Conservation (phyloP, 2,113 vertebrate genomes). For the Anhinga rufa region DNA sequence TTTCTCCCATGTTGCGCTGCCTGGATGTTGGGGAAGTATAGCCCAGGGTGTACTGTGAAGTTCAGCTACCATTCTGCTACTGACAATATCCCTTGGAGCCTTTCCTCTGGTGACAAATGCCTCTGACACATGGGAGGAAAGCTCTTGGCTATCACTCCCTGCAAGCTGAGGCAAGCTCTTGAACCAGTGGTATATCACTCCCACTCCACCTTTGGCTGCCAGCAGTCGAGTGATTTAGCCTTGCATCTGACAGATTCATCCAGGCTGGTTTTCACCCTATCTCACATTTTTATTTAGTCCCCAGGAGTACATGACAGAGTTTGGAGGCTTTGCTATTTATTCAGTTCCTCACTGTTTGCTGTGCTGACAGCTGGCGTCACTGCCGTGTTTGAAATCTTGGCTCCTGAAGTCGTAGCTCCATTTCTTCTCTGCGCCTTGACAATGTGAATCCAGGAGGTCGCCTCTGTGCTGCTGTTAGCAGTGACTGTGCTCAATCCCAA, state of each 20-base stretch:
- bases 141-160: neutral
- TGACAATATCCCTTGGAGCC: neutral
- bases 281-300: neutral
- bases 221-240: neutral
- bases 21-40: neutral
- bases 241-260: neutral
- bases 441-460: neutral
- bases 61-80: neutral
- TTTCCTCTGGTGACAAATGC: neutral
- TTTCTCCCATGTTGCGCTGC: neutral
- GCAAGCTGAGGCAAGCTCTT: neutral
- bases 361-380: neutral
- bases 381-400: neutral
- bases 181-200: neutral
- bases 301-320: neutral
- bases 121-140: neutral
- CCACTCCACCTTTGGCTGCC: neutral
- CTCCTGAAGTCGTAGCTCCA: neutral
- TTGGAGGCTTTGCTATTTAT: neutral
- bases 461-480: neutral
- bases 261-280: neutral
- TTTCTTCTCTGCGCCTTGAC: neutral
- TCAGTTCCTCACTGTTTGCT: slow-evolving; percentile 15
- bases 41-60: neutral
- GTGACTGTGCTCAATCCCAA: neutral